These are phyloP conservation scores for Actinernus sp. DNA, from an alignment of 92 coral and sea anemone species.

Conservation along the genomic window DNA sequence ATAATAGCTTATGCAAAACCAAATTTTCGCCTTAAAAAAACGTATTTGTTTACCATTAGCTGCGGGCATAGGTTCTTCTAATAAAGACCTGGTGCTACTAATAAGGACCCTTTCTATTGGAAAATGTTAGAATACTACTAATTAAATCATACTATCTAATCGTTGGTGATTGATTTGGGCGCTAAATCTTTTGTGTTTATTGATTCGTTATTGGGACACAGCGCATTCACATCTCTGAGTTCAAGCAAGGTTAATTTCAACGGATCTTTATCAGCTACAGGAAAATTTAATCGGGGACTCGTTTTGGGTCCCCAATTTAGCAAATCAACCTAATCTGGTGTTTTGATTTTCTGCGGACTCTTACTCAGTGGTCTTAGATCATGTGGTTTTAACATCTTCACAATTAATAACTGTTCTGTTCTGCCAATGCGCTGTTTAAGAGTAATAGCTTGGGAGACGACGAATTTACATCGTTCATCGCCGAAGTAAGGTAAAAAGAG, in stretches of 20 bases:
- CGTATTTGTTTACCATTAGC: constrained; percentile 88
- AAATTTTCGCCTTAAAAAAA: constrained; percentile 59
- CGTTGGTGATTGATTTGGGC: constrained; percentile 96
- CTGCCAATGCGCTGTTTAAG: not conserved
- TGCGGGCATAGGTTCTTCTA: constrained; percentile 71
- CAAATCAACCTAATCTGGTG: constrained; percentile 1
- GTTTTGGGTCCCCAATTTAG: not conserved
- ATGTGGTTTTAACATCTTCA: constrained; percentile 3
- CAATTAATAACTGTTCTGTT: not conserved
- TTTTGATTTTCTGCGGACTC: constrained; percentile 5
- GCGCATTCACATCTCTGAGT: constrained; percentile 80
- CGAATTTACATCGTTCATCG: too few relatives aligned
- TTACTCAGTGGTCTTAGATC: not conserved
- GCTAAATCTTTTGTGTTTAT: constrained; percentile 82
- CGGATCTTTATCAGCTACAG: constrained; percentile 71
- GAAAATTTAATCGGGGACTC: constrained; percentile 26
- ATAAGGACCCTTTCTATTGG: constrained; percentile 81
- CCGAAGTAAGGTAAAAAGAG: too few relatives aligned
- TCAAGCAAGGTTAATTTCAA: constrained; percentile 67
- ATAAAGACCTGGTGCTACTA: constrained; percentile 80
- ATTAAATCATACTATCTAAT: constrained; percentile 93
- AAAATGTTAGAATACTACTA: constrained; percentile 89
- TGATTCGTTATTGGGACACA: constrained; percentile 75
- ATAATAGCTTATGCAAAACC: constrained; percentile 76
- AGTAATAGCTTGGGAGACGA: not conserved